These are phyloP conservation scores for Biston betularia DNA, from an alignment of 2,888 invertebrate genomes.

Conservation along the genomic window DNA sequence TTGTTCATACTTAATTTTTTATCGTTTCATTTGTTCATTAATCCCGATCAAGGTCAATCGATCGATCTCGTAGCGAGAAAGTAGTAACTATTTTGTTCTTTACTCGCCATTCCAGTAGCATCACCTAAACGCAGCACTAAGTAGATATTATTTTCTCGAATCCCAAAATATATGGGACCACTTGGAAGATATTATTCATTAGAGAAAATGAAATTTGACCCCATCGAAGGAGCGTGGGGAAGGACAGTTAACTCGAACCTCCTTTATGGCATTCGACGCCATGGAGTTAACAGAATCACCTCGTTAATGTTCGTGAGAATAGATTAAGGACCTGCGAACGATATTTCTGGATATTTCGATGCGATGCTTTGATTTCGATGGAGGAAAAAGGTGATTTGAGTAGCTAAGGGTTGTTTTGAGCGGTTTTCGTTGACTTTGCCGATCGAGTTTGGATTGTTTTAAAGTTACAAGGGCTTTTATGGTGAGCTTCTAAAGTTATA, in stretches of 20 bases:
- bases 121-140: conserved; percentile 39
- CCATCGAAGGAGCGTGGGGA: conserved; percentile 37
- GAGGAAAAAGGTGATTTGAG: conserved; percentile 22
- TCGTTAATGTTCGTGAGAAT: conserved; percentile 35
- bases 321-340: conserved; percentile 36
- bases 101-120: conserved; percentile 1
- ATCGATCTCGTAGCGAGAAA: too few species aligned
- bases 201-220: conserved; percentile 75
- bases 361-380: conserved; percentile 10
- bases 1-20: too few species aligned
- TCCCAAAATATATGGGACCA: conserved; percentile 74
- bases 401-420: conserved; percentile 18
- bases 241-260: conserved; percentile 40
- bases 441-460: conserved; percentile 21
- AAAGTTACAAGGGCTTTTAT: not conserved
- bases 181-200: conserved; percentile 75
- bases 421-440: conserved; percentile 24
- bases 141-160: conserved; percentile 60
- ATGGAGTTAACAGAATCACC: conserved; percentile 37
- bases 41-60: too few species aligned
- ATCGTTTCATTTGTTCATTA: too few species aligned
- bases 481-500: conserved; percentile 5
- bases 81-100: too few species aligned
- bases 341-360: conserved; percentile 27
- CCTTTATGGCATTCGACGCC: conserved; percentile 45